Conservation (phyloP, 2,113 vertebrate genomes). For the Poeciliopsis occidentalis region DNA sequence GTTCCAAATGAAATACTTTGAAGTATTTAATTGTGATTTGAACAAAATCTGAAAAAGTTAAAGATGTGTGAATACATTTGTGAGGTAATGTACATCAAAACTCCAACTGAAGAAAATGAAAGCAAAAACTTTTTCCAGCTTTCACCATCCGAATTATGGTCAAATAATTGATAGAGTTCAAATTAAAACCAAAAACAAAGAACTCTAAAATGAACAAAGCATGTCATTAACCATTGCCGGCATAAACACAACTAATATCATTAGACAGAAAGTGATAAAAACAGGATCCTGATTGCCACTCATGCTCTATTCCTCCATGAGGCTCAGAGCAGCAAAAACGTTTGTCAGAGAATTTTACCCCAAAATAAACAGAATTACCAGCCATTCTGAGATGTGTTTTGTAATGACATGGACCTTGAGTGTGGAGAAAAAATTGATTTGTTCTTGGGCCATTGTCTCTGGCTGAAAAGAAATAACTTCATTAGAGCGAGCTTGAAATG, state of each 20-base stretch:
- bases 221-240: not conserved
- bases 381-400: conserved; percentile 34
- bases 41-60: not conserved
- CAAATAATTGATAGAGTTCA: too few species aligned
- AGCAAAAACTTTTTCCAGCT: not conserved
- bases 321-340: not conserved
- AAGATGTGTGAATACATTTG: not conserved
- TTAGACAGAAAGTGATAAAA: not conserved
- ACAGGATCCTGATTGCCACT: not conserved
- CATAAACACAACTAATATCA: not conserved
- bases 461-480: conserved; percentile 49
- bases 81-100: not conserved
- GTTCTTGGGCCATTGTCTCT: conserved; percentile 41
- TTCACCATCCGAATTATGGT: not conserved
- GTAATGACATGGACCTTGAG: conserved; percentile 39
- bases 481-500: conserved; percentile 28
- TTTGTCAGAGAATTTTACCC: conserved; percentile 12
- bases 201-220: too few species aligned
- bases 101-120: not conserved
- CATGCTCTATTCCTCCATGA: not conserved
- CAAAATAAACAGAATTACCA: conserved; percentile 32
- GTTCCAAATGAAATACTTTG: not conserved
- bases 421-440: conserved; percentile 44
- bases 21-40: not conserved
- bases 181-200: too few species aligned